Base-by-base conservation (phyloP, 2,888 invertebrate genomes). In the Tetragonula carbonaria region DNA sequence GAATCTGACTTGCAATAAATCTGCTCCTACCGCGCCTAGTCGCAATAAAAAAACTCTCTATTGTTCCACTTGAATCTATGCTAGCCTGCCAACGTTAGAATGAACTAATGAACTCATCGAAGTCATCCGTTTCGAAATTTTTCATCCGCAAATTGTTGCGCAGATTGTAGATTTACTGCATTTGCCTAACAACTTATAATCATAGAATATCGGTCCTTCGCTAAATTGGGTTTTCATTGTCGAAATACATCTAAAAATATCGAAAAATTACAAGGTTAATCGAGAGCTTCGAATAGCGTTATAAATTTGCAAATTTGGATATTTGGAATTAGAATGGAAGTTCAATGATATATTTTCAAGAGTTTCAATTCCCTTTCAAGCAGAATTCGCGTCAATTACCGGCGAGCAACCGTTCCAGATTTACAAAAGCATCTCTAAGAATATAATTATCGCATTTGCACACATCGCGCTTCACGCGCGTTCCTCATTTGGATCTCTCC, bases 1-100 rank as follows among this genome's bases (percentile, higher is more conserved):
- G 14, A 51, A 63, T 63, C 74, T 74, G 74, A 74, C 63, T 21
- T 14, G 33, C 74, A 51, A 74, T 74, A 74, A 74, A 74, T 74
- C 71, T 55, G n/a, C 45, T n/a, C 23, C 16, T 23, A 21, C 59
- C n/a, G 38, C 57, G 2, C 23, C 45, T 23, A 18, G 2, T 18
- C 13, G 18, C 14, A 3, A 59, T 59, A 45, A 59, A 45, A 59
- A 23, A 45, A 59, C 23, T 28, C 5, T 5, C 59, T 23, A 11
- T 72, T 18, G 18, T 23, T 72, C 4, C 23, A 1, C 55, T 45
- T 8, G 33, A 55, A 55, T 33, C 28, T 55, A 21, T 53, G 33
- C 21, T 14, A n/a, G 1, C 23, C n/a, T 23, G n/a, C 23, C 13
- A 59, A n/a, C 14, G 23, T 2, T 2, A n/a, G 14, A 57, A 28